Evolutionary conservation across 2,888 invertebrate species (phyloP), one percentile per base, ranked within the genome.

Genomic region (Lycia hirtaria): DNA sequence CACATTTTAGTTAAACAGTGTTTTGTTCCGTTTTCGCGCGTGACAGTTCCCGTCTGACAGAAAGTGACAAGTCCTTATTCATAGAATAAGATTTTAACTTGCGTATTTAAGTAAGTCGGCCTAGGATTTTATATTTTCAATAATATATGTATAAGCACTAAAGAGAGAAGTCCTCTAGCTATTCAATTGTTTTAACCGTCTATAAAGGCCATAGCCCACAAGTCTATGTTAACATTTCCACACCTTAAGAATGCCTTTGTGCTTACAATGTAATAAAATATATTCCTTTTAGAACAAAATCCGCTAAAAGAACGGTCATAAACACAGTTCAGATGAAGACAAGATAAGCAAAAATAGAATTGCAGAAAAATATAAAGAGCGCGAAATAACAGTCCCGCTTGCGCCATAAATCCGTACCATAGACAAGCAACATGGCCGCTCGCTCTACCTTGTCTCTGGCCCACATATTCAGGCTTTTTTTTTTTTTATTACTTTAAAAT

Each of bases 401-500:
- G 65, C 73, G 72, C 85, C 72, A 84, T 89, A 87, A 88, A 88
- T 88, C 82, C 78, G 74, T 66, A 64, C 69, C 82, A 86, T 84
- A 87, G 88, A 88, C 88, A 87, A 82, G 80, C 73, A 78, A 88
- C 88, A 88, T 81, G 83, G 82, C 81, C 83, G 83, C 75, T 73
- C 75, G 78, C 79, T 85, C 80, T 87, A 83, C 83, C 85, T 87
- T 87, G 87, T 88, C 85, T 85, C 70, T 87, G 82, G 78, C 69
- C 76, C 80, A 80, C 73, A 76, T 77, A 73, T 68, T 68, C 73
- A 72, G 75, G 78, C 72, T 69, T 77, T 81, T 78, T 73, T 69
- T 26, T 33, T 22, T 37, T 67, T 65, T 68, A 60, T 62, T 63
- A 60, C 59, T 59, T 61, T 55, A 32, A 45, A 55, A 45, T 38